Evolutionary conservation across 2,888 invertebrate genomes (phyloP), one percentile per base, ranked within the genome.

Genomic region (Nemotelus nigrinus): DNA sequence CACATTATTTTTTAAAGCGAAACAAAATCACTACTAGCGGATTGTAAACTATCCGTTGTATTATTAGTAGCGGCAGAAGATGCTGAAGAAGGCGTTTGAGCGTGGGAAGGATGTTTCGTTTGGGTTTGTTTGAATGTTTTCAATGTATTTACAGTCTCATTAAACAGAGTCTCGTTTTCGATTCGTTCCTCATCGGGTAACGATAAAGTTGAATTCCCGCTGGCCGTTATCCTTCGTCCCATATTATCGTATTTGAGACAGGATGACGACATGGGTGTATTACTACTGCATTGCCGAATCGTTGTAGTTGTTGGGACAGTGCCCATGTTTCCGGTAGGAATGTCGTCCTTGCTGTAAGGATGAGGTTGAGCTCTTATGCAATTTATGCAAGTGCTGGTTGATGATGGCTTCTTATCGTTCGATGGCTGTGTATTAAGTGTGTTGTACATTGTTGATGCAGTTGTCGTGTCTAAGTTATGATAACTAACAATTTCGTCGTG

Each of bases 211-310:
- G 96, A 96, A 85, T 94, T 95, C 68, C 96, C 96, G 80, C 94
- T 94, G 53, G 95, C 95, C 7, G 96, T 96, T 74, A 96, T 94
- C 81, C 96, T 90, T 75, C 95, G 94, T 5, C 96, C 96, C 93
- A 96, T 94, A 88, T 96, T 96, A 88, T 96, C 96, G 86, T 96
- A 96, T 80, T 93, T 93, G 76, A 93, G 91, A 80, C 77, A 77
- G 41, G 50, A 64, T 25, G 68, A 39, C 47, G 58, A 44, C 58
- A 60, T 60, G 25, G 70, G 6, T 44, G 65, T n/a, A 47, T 45
- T 72, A 58, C 41, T 58, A 55, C 48, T 68, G 68, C 77, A 72
- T 65, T 77, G 71, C 41, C 77, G 43, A 77, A 75, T 74, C 60
- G 65, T 76, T 75, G 48, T 76, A 60, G 72, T 68, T 67, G 68